A percentile compares a stretch with the other conserved stretches of the same genome.
These are phyloP conservation scores for Peucedramus taeniatus DNA, from an alignment of 2,113 vertebrate genomes.

Conservation along the genomic window DNA sequence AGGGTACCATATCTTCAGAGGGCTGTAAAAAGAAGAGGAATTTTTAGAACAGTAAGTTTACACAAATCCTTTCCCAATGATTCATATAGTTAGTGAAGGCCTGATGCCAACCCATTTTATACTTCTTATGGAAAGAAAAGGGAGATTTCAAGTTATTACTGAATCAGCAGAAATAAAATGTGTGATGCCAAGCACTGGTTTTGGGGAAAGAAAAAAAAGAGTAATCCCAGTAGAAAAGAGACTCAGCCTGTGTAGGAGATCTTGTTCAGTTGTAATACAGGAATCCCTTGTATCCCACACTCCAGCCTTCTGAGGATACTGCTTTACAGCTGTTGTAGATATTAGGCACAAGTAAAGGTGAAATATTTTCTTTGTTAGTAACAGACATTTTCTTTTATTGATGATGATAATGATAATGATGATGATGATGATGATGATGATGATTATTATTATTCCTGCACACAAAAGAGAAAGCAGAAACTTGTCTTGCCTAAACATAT, in stretches of 20 bases:
- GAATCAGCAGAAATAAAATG: not conserved
- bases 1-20: constrained; percentile 88
- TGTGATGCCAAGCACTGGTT: not conserved
- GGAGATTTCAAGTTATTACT: not conserved
- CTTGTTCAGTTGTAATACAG: not conserved
- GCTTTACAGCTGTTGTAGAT: not conserved
- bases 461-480: not conserved
- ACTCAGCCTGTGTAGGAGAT: not conserved
- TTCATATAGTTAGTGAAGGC: not conserved
- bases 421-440: not conserved
- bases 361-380: not conserved
- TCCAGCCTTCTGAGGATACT: not conserved
- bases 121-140: not conserved
- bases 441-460: not conserved
- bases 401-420: not conserved
- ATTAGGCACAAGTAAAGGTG: not conserved
- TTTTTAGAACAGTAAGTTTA: constrained; percentile 29
- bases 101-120: not conserved
- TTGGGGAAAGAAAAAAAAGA: not conserved
- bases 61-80: constrained; percentile 6
- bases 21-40: constrained; percentile 73
- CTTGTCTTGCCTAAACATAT: not conserved
- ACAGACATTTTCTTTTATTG: not conserved
- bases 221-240: not conserved
- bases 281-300: not conserved